Evolutionary conservation across 1,140 invertebrate genomes (phyloP).

Genomic region (Magallana ariakensis): DNA sequence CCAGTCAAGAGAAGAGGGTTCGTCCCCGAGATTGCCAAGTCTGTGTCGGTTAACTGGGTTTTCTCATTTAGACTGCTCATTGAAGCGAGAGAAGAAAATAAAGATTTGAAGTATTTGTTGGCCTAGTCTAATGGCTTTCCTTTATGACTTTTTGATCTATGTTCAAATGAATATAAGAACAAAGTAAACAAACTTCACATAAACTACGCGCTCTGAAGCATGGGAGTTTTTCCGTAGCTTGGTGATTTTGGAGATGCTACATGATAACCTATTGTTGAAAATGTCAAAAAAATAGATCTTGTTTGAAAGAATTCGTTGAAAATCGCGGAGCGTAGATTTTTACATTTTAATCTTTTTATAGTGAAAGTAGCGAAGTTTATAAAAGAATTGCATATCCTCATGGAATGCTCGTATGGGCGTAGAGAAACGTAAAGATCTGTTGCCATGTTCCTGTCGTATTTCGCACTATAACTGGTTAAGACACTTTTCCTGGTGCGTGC

Average conservation of each 20-base stretch:
- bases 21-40: not conserved
- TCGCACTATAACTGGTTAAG: constrained; percentile 23
- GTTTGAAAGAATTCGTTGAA: constrained; percentile 17
- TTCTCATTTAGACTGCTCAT: not conserved
- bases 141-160: constrained; percentile 36
- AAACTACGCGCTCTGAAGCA: constrained; percentile 28
- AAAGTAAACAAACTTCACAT: constrained; percentile 30
- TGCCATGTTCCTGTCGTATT: constrained; percentile 18
- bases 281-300: constrained; percentile 15
- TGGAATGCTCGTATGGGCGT: not conserved
- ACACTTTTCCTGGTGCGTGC: constrained; percentile 5
- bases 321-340: constrained; percentile 4
- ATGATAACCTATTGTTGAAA: constrained; percentile 1
- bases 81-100: constrained; percentile 27
- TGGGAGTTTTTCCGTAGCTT: constrained; percentile 12
- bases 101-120: constrained; percentile 37
- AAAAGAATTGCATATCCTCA: not conserved
- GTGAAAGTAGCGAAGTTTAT: not conserved
- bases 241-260: constrained; percentile 21
- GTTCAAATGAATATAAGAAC: constrained; percentile 34
- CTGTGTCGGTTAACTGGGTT: constrained; percentile 1
- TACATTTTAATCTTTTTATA: constrained; percentile 4
- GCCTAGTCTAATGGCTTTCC: constrained; percentile 30
- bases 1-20: not conserved
- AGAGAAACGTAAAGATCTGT: not conserved